Base-by-base conservation (phyloP, 2,888 invertebrate genomes). In the Anorthoa munda region DNA sequence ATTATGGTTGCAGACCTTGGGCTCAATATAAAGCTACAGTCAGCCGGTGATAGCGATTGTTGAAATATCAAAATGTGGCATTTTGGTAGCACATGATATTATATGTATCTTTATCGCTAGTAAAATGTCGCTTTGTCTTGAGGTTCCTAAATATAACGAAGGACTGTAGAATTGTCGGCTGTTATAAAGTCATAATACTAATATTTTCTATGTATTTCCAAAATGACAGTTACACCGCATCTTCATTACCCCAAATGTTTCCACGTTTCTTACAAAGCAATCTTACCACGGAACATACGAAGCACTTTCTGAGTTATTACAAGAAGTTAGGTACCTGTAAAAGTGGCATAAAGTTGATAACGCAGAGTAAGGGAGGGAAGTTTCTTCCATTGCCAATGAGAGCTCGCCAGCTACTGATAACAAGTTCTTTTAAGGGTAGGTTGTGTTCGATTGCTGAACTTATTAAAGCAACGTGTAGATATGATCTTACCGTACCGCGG, bases 311-410 rank as follows among this genome's bases (percentile, higher is more conserved):
- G 5, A 65, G 46, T 58, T 56, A 61, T 65, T 48, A 66, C 18
- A 69, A 72, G 64, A 58, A 51, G 53, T 50, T 46, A 66, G 50
- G 55, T 77, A 84, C 68, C 73, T 77, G 73, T 65, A 75, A 80
- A 86, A 85, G 78, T 86, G 56, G 56, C 77, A 75, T 82, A 81
- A 85, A 83, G 78, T 60, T 86, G 88, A 88, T 88, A 88, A 86
- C 77, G 64, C 45, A 21, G 66, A 67, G 73, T 77, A 66, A 75
- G 61, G 31, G 61, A 11, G 59, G 55, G 12, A 85, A 85, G 79
- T 86, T 78, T 61, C 58, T 68, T 66, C 81, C 78, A 85, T 82
- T 79, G 83, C 82, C 87, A 85, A 85, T 84, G 82, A 87, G 81
- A 73, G 79, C 71, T 73, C 81, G 67, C 75, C 66, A n/a, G 51